These are phyloP conservation scores for Rachycentron canadum DNA, from an alignment of 2,797 vertebrate genomes.

Conservation along the genomic window DNA sequence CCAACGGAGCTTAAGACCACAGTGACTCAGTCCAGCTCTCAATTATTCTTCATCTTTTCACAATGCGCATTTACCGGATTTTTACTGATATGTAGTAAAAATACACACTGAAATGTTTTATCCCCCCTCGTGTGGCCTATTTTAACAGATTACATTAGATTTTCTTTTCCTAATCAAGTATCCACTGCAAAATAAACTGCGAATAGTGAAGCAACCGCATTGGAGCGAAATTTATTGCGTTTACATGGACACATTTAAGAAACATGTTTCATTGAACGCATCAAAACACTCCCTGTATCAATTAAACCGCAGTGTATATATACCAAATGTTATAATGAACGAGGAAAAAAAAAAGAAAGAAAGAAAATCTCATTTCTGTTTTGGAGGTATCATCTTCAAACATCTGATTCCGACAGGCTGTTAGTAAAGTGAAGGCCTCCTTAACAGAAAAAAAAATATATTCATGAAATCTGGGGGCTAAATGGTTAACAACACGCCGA, in stretches of 20 bases:
- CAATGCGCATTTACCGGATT: neutral
- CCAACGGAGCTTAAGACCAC: neutral
- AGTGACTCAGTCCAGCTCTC: neutral
- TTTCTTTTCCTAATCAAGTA: neutral
- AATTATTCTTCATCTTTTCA: constrained; percentile 9
- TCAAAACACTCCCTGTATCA: neutral
- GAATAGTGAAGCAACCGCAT: neutral
- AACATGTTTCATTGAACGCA: constrained; percentile 1
- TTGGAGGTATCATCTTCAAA: neutral
- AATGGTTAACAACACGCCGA: constrained; percentile 20
- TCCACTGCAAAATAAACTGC: neutral
- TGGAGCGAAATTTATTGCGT: neutral
- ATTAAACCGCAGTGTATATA: neutral
- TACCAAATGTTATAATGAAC: neutral
- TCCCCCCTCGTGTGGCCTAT: neutral
- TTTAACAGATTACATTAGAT: neutral
- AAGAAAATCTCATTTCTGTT: neutral
- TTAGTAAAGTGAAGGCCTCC: neutral
- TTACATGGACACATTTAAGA: neutral
- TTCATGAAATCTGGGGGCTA: neutral
- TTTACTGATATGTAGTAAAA: neutral
- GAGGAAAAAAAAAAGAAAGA: too few species aligned
- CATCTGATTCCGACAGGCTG: neutral
- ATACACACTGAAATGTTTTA: neutral
- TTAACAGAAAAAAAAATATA: neutral